Evolutionary conservation across 2,113 vertebrate genomes (phyloP).

Genomic region (Maccullochella peelii): DNA sequence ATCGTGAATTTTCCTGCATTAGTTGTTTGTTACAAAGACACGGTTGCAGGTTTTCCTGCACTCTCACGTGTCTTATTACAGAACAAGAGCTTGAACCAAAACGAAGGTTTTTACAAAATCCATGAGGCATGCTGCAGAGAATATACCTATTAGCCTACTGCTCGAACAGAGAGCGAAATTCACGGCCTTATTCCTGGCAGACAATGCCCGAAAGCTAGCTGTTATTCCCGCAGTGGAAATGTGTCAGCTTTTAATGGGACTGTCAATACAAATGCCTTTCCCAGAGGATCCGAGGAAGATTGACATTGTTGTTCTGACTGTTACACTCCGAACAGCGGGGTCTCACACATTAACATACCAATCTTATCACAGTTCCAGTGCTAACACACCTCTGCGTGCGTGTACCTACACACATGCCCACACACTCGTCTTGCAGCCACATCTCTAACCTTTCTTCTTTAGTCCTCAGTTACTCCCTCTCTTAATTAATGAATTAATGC

Average conservation of each 20-base stretch:
- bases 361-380: conserved; percentile 7
- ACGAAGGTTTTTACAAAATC: conserved; percentile 35
- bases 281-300: conserved; percentile 65
- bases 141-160: conserved; percentile 54
- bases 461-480: conserved; percentile 2
- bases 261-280: conserved; percentile 75
- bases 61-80: conserved; percentile 33
- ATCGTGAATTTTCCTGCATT: background rate
- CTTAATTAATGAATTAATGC: background rate
- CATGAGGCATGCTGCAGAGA: conserved; percentile 36
- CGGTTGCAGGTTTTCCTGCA: conserved; percentile 1
- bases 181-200: conserved; percentile 61
- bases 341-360: conserved; percentile 66
- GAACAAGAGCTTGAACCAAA: conserved; percentile 32
- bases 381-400: conserved; percentile 14
- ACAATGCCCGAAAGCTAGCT: conserved; percentile 66
- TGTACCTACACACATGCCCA: background rate
- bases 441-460: conserved; percentile 26
- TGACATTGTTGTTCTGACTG: conserved; percentile 77
- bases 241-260: conserved; percentile 79
- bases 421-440: conserved; percentile 15
- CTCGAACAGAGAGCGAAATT: conserved; percentile 52
- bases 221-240: conserved; percentile 73
- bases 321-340: conserved; percentile 55
- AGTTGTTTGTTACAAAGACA: background rate